These are phyloP conservation scores for Cavia porcellus DNA, from an alignment of 2,113 vertebrate genomes.

Conservation along the genomic window DNA sequence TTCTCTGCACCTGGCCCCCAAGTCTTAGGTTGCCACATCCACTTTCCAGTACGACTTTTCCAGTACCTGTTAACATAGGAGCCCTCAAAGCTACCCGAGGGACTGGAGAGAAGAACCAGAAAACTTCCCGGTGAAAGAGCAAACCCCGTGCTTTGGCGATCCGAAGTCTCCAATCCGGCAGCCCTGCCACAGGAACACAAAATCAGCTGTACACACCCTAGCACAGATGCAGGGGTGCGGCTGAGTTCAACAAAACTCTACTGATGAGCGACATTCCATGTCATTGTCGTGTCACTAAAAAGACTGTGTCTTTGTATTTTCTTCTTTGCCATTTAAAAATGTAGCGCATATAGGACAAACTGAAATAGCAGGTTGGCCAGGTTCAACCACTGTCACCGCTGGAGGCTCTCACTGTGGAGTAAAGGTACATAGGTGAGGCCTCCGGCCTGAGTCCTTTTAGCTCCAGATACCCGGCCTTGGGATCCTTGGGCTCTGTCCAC, in stretches of 20 bases:
- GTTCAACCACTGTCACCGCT: not conserved
- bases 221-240: not conserved
- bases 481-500: not conserved
- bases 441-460: not conserved
- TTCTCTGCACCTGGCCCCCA: not conserved
- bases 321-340: not conserved
- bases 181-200: not conserved
- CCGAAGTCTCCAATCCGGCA: not conserved
- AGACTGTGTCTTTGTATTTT: not conserved
- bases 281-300: conserved; percentile 31
- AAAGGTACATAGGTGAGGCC: not conserved
- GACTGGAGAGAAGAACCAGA: not conserved
- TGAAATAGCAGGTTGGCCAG: conserved; percentile 27
- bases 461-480: not conserved
- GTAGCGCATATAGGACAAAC: not conserved
- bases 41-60: not conserved
- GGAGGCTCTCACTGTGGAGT: not conserved
- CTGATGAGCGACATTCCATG: conserved; percentile 13
- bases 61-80: not conserved
- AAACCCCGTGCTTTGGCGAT: not conserved
- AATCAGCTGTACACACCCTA: not conserved
- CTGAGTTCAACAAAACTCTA: conserved; percentile 4
- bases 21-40: not conserved
- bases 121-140: not conserved
- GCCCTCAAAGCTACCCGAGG: not conserved